phyloP scores from a whole-genome alignment of 2,113 vertebrate species.

The Hippopotamus amphibius region DNA sequence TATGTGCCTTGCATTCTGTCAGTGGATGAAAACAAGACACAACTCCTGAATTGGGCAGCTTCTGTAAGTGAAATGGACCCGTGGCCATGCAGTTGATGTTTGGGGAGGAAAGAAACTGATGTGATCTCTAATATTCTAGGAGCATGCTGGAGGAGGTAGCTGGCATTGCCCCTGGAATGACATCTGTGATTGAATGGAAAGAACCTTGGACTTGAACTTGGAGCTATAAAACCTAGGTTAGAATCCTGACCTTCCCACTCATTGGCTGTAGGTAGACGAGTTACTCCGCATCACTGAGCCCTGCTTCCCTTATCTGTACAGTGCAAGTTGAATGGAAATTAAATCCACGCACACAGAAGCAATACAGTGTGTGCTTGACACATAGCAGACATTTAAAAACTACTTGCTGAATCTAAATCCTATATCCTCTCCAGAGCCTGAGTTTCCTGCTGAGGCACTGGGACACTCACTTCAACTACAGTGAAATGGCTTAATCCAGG shows the following conservation, averaged over 20 bases:
- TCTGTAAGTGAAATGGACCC: not conserved
- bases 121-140: not conserved
- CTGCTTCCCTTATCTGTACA: not conserved
- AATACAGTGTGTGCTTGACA: not conserved
- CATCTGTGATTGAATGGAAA: not conserved
- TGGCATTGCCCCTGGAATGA: too few relatives aligned
- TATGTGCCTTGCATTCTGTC: not conserved
- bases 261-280: not conserved
- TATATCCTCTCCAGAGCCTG: not conserved
- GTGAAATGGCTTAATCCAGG: not conserved
- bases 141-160: not conserved
- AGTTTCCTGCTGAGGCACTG: not conserved
- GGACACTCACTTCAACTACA: not conserved
- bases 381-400: not conserved
- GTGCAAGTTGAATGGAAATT: not conserved
- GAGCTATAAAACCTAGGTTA: not conserved
- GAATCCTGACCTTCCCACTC: not conserved
- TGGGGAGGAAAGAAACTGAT: not conserved
- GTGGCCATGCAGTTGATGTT: not conserved
- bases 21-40: not conserved
- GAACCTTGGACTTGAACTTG: not conserved
- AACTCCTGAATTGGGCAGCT: not conserved
- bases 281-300: not conserved
- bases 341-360: not conserved
- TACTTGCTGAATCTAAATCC: not conserved